A percentile compares a stretch with the other conserved stretches of the same genome.
These are phyloP conservation scores for Riparia riparia DNA, from an alignment of 2,113 vertebrate genomes.

Conservation along the genomic window DNA sequence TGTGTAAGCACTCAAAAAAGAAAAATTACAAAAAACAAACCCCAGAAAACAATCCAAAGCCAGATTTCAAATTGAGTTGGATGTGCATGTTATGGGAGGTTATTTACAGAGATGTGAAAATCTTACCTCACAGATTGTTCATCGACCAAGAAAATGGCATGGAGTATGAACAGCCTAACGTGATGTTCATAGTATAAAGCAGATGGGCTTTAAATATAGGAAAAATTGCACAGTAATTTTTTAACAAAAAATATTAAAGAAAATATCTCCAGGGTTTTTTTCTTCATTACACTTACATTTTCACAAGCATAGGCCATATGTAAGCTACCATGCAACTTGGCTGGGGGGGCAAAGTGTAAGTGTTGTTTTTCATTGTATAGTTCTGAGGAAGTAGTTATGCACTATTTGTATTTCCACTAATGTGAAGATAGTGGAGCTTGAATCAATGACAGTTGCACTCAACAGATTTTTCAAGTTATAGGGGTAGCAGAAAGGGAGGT, in stretches of 20 bases:
- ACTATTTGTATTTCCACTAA: slow-evolving; percentile 58
- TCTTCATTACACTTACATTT: neutral
- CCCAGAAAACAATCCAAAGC: neutral
- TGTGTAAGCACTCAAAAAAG: neutral
- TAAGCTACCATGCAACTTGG: neutral
- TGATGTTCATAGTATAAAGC: neutral
- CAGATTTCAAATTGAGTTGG: neutral
- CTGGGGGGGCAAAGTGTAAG: neutral
- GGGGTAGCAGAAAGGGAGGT: slow-evolving; percentile 14
- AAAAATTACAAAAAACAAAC: neutral
- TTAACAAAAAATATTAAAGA: neutral
- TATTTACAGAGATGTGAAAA: slow-evolving; percentile 5
- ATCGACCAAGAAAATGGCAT: neutral
- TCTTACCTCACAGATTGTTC: slow-evolving; percentile 27
- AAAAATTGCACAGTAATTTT: neutral
- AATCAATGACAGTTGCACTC: slow-evolving; percentile 68
- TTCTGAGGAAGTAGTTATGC: slow-evolving; percentile 67
- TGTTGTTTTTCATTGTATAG: neutral
- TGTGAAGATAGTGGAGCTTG: slow-evolving; percentile 47
- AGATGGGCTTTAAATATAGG: slow-evolving; percentile 1
- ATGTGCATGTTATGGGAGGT: neutral
- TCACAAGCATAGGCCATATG: neutral
- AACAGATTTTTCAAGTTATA: neutral
- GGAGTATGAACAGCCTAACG: neutral
- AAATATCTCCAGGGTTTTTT: neutral